Conservation (phyloP, 2,888 invertebrate species). For the Tanaodytes sp. region DNA sequence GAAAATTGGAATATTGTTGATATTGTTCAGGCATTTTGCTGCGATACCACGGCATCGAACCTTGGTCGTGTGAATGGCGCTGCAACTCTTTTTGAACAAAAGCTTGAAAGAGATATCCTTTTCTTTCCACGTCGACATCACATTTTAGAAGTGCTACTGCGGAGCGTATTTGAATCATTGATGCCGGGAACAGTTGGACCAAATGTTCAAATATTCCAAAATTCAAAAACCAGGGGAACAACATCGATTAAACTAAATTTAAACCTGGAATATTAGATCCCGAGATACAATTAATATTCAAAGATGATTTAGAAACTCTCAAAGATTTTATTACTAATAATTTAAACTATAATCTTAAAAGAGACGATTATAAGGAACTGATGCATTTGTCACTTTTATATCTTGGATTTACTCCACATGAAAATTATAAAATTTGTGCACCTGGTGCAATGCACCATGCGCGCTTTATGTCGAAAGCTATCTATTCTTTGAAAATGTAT, state of each 20-base stretch:
- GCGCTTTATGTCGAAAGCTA: slow-evolving; percentile 10
- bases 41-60: slow-evolving; percentile 28
- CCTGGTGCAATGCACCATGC: slow-evolving; percentile 13
- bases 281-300: background rate
- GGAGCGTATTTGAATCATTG: slow-evolving; percentile 14
- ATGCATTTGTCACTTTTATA: slow-evolving; percentile 3
- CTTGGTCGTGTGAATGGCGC: slow-evolving; percentile 19
- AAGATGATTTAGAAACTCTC: slow-evolving; percentile 4
- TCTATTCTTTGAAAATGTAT: slow-evolving; percentile 15
- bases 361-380: slow-evolving; percentile 9
- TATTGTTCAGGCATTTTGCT: slow-evolving; percentile 20
- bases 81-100: slow-evolving; percentile 10
- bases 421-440: slow-evolving; percentile 6
- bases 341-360: background rate
- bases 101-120: slow-evolving; percentile 18
- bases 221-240: slow-evolving; percentile 11
- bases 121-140: slow-evolving; percentile 33
- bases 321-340: background rate
- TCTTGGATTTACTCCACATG: slow-evolving; percentile 3
- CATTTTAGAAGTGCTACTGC: slow-evolving; percentile 22
- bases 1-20: slow-evolving; percentile 16
- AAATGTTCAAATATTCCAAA: slow-evolving; percentile 23
- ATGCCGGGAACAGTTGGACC: slow-evolving; percentile 27
- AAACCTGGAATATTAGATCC: slow-evolving; percentile 7
- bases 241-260: slow-evolving; percentile 7